Evolutionary conservation across 2,888 invertebrate species (phyloP), one percentile per base, ranked within the genome.

Genomic region (Diogma glabrata): DNA sequence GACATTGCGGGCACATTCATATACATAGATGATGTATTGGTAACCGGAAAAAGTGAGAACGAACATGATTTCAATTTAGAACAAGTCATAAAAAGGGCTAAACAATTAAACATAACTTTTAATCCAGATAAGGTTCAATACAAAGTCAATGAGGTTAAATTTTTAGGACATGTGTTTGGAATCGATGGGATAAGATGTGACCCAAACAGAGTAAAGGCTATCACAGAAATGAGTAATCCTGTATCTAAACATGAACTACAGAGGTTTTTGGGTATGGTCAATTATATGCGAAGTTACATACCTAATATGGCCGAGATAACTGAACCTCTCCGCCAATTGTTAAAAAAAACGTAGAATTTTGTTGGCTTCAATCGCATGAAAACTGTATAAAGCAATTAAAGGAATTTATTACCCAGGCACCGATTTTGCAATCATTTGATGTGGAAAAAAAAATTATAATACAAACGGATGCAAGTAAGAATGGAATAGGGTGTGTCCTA

Each of bases 71-170:
- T 28, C 17, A 53, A 52, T 26, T 45, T 56, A 16, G 26, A 38
- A 26, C 3, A 49, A 28, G 30, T 56, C 8, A 20, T 54, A 9
- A 47, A 52, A 3, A 48, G 43, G 12, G 54, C 54, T 10, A 38
- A 43, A 4, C 6, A 17, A n/a, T 28, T 49, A 20, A 53, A 54
- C 45, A 30, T 51, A 8, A 51, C 46, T 47, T 52, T 52, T 19
- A 55, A 57, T 24, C 16, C 38, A 4, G 14, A 22, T 2, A 57
- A 56, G 24, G 47, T 56, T 30, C 53, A 56, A 47, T 54, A 47
- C 47, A 30, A 49, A 19, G 36, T 17, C 10, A 19, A 22, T 17
- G 28, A 52, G 12, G 53, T 57, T 8, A 50, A 49, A 28, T 54
- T 53, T 22, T 2, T 33, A 33, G 33, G 33, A 2, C 7, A 33